Evolutionary conservation across 2,888 invertebrate species (phyloP), one percentile per base, ranked within the genome.

Genomic region (Quadriops clusia): DNA sequence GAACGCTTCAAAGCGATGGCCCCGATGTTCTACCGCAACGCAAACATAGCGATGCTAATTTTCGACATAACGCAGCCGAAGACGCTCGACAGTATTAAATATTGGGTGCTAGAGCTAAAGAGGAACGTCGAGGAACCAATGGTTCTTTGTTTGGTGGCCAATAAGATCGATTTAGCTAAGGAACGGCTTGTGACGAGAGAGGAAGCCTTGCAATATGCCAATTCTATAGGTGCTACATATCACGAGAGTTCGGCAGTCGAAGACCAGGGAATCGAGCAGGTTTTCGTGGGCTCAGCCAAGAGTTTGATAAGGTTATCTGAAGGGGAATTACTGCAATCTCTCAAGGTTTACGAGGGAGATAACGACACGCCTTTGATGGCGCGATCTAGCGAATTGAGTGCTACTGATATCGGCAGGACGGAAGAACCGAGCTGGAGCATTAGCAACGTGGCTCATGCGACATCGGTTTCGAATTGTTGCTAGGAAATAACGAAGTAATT

Each of bases 1-100:
- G 87, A 87, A 58, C 58, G 86, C 28, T 93, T 89, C 56, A 71
- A 83, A 36, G 80, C 91, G 0, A 90, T 93, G 78, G 87, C 89
- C 0, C 91, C 93, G 5, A 87, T 91, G 86, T 93, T 91, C 56
- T 93, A 93, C 55, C 67, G 91, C 29, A 89, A 87, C 53, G 83
- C 90, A 0, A 89, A 87, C 56, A 89, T 86, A 0, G 91, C 91
- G 0, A 67, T 91, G 27, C 63, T 91, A 26, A 79, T 90, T 0
- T 93, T 81, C 53, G 91, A 93, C 56, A 73, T 93, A 38, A 82
- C 87, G 3, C 75, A 78, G 37, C 62, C 70, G 23, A 66, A 69
- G 36, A 81, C 80, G 32, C 91, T 89, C 53, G 63, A 68, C 3
- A 77, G 79, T 37, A 79, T 90, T 43, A 82, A 89, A 58, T 66